A percentile compares a stretch with the other conserved stretches of the same genome.
Conservation (phyloP, 2,797 vertebrate species). For the Pygocentrus nattereri region DNA sequence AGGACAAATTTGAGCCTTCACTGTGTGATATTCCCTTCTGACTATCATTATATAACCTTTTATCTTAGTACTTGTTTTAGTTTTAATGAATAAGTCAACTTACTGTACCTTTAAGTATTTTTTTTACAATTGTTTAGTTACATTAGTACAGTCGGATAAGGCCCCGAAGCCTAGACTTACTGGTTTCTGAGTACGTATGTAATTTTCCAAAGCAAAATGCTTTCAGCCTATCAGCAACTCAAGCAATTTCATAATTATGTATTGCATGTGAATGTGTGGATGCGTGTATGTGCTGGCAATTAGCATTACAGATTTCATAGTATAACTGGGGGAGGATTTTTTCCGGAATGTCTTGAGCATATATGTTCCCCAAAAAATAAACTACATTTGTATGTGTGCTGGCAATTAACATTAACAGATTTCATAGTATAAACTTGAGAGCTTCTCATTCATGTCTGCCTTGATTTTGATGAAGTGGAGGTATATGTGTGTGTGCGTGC, state of each 20-base stretch:
- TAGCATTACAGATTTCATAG: background rate
- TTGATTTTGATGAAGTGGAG: constrained; percentile 28
- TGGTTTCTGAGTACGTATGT: background rate
- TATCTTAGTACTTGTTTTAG: background rate
- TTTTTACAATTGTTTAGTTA: background rate
- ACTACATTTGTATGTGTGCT: background rate
- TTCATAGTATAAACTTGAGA: constrained; percentile 31
- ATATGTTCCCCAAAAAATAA: background rate
- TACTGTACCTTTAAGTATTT: constrained; percentile 3
- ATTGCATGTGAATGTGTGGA: background rate
- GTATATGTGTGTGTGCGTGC: constrained; percentile 27
- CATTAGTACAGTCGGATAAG: background rate
- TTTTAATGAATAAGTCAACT: background rate
- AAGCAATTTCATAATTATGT: constrained; percentile 14
- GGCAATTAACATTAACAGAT: background rate
- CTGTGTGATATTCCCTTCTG: background rate
- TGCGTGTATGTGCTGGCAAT: background rate
- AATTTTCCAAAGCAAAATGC: constrained; percentile 9
- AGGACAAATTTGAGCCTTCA: background rate
- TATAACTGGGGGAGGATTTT: background rate
- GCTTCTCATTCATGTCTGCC: too few species aligned
- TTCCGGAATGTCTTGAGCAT: background rate
- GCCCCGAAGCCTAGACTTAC: background rate
- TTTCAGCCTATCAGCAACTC: background rate
- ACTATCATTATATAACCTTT: background rate